Evolutionary conservation across 2,797 vertebrate species (phyloP).

Genomic region (Poeciliopsis gracilis): DNA sequence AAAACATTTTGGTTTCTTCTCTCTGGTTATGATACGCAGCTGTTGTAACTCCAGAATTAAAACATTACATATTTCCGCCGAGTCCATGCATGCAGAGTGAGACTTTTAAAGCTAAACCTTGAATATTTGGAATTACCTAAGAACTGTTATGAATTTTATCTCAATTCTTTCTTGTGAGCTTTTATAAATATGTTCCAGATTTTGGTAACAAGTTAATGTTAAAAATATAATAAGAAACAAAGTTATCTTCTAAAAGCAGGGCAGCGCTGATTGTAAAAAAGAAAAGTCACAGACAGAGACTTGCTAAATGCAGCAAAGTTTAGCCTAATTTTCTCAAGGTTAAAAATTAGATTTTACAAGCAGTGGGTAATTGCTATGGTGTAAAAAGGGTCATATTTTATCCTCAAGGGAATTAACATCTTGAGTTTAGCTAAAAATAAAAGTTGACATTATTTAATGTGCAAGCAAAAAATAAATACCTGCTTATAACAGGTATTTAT

Average conservation of each 20-base stretch:
- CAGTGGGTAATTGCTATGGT: slow-evolving; percentile 41
- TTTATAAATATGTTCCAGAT: background rate
- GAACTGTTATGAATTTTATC: background rate
- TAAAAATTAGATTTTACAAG: slow-evolving; percentile 50
- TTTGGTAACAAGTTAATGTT: background rate
- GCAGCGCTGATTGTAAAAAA: background rate
- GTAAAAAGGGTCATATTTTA: slow-evolving; percentile 39
- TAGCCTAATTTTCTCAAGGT: slow-evolving; percentile 53
- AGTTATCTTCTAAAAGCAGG: slow-evolving; percentile 3
- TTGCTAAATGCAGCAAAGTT: slow-evolving; percentile 33
- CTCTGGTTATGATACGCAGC: background rate
- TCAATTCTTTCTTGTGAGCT: background rate
- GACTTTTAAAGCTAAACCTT: background rate
- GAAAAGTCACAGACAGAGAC: slow-evolving; percentile 17
- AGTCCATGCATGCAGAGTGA: background rate
- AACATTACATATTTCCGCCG: background rate
- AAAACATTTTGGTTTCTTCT: background rate
- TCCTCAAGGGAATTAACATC: slow-evolving; percentile 37
- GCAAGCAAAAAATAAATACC: background rate
- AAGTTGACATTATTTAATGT: slow-evolving; percentile 32
- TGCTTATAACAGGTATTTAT: slow-evolving; percentile 2
- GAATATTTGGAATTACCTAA: background rate
- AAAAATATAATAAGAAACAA: background rate
- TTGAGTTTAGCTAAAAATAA: slow-evolving; percentile 41
- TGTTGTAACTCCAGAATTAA: background rate